Conservation (phyloP, 2,888 invertebrate species). For the Cataglyphis livida region DNA sequence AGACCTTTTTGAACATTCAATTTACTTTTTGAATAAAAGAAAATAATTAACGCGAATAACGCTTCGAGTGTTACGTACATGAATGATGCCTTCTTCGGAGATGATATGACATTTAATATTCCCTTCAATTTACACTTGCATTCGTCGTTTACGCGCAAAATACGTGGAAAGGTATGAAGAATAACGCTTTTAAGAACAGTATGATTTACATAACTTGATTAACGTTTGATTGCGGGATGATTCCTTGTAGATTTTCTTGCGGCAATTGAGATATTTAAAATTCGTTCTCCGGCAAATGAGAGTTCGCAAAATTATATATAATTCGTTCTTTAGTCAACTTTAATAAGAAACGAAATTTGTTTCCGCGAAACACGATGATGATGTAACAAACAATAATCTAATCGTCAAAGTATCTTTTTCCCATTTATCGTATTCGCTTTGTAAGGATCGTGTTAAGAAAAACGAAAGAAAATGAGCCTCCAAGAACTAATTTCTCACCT, state of each 20-base stretch:
- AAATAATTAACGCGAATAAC: not conserved
- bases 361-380: not conserved
- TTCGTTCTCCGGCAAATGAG: conserved; percentile 19
- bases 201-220: conserved; percentile 18
- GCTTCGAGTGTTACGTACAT: not conserved
- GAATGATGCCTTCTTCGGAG: not conserved
- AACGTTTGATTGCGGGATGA: conserved; percentile 20
- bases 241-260: conserved; percentile 13
- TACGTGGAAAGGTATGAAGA: not conserved
- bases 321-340: not conserved
- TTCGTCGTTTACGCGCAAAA: not conserved
- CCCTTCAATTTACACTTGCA: not conserved
- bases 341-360: not conserved
- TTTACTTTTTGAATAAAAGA: not conserved
- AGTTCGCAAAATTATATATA: conserved; percentile 15
- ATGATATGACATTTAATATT: not conserved
- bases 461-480: not conserved
- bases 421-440: not conserved
- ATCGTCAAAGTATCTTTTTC: not conserved
- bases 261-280: conserved; percentile 9
- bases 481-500: conserved; percentile 26
- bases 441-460: not conserved
- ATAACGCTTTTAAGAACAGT: not conserved
- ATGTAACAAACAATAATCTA: not conserved
- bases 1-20: conserved; percentile 4